A percentile compares a stretch with the other conserved stretches of the same genome.
phyloP scores from a whole-genome alignment of 2,797 vertebrate species.

The Sebastes kiyomatsui region DNA sequence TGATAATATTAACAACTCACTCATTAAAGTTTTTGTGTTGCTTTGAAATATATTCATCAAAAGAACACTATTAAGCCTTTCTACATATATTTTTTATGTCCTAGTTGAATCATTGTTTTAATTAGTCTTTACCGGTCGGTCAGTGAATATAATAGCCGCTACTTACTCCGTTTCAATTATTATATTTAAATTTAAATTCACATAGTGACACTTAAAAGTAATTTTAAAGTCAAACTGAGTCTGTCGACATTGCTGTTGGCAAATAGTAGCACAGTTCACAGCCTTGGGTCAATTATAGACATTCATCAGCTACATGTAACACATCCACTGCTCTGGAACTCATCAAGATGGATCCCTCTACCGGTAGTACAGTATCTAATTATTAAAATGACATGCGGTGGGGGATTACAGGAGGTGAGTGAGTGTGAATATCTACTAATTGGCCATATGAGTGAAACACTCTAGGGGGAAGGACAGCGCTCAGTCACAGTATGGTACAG shows the following conservation, averaged over 20 bases:
- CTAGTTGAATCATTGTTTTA: background rate
- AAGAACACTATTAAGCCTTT: background rate
- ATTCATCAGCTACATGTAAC: background rate
- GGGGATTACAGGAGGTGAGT: constrained; percentile 32
- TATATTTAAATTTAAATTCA: background rate
- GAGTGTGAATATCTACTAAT: constrained; percentile 47
- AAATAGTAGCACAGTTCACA: background rate
- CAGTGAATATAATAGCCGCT: background rate
- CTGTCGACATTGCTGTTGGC: background rate
- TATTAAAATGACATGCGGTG: constrained; percentile 31
- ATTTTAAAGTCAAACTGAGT: background rate
- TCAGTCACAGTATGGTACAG: background rate
- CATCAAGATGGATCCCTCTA: background rate
- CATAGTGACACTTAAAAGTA: background rate
- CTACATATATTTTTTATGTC: background rate
- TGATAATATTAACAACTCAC: background rate
- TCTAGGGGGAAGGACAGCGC: background rate
- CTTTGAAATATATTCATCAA: background rate
- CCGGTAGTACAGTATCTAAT: constrained; percentile 29
- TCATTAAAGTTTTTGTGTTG: background rate
- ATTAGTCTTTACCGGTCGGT: background rate
- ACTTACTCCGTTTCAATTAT: background rate
- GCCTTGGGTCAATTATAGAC: constrained; percentile 1
- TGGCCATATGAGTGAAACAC: constrained; percentile 41
- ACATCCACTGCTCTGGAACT: background rate